Base-by-base conservation (phyloP, 2,113 vertebrate species). In the Echinops telfairi region DNA sequence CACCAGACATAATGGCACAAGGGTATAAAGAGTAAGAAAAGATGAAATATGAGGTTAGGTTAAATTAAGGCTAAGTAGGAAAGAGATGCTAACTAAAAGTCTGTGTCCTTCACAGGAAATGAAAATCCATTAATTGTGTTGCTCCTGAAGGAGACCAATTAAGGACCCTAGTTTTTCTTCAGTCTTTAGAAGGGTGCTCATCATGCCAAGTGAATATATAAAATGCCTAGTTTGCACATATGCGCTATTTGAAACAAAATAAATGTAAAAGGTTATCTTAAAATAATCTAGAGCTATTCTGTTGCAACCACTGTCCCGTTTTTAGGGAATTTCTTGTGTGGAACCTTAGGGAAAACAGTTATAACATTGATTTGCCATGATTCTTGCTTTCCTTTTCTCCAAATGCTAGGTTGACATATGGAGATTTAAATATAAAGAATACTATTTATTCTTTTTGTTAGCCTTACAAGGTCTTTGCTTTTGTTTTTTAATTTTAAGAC, bases 61-160 rank as follows among this genome's bases (percentile, higher is more conserved):
- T 77, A 89, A 87, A 64, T 83, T 23, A 80, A 86, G 31, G 81
- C 33, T 77, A 76, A 86, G 79, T 64, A 95, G 36, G 81, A 70
- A 77, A 77, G 31, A 88, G 33, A 81, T n/a, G 23, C 38, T 7
- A 68, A 90, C 82, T 73, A 60, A 71, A 94, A 92, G 29, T n/a
- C 70, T 60, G 75, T 25, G 12, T 2, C 9, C 36, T 60, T 90
- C 88, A 68, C 31, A 80, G 25, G 57, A 91, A 94, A 89, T 85
- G 11, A 92, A 94, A 38, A 6, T 76, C n/a, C 1, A 6, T 88
- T 79, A 33, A 73, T 86, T 71, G 92, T 58, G 62, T 0, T 40
- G n/a, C 38, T 92, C 71, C 70, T 66, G 36, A 93, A 87, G 90
- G 38, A 64, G 83, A 53, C 33, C 82, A 80, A 76, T 15, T 75